Base-by-base conservation (phyloP, 2,888 invertebrate species). In the Lithophane socia region DNA sequence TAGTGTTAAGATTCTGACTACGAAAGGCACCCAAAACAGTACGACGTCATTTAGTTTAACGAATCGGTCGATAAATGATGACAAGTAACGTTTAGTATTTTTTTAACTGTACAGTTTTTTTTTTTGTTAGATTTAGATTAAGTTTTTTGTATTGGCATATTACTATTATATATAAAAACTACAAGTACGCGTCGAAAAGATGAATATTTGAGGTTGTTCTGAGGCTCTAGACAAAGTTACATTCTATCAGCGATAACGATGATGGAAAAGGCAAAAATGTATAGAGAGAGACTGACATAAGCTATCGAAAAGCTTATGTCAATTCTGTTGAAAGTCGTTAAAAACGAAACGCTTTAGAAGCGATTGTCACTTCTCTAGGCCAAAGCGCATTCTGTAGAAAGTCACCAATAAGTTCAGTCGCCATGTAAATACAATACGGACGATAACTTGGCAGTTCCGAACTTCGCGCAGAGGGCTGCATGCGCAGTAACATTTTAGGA, bases 131-230 rank as follows among this genome's bases (percentile, higher is more conserved):
- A 0, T 5, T 75, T 86, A 75, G 63, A 63, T 54, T 82, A 83
- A 77, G 79, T 79, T 86, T 83, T 81, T 80, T 83, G 42, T 80
- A 82, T 83, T 74, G 69, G 77, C 86, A 86, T 87, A 87, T 86
- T 81, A 87, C 54, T 81, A 77, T 77, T 84, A 54, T 49, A 72
- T 52, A 73, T 52, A 75, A 61, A 86, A 71, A 80, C 65, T 67
- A 77, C n/a, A 54, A 29, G 67, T 66, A 66, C 54, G 63, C 52
- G 49, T 42, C 54, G 18, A 13, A 67, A 61, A 54, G 13, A 24
- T 18, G 21, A 52, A 47, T 47, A 3, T 52, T 24, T 52, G 7
- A 24, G 21, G 16, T 13, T 16, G 52, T 58, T 21, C 29, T 29
- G 29, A 37, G 37, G 37, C 37, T 37, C 24, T 37, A 47, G 29